A percentile compares a stretch with the other conserved stretches of the same genome.
These are phyloP conservation scores for Bufotes viridis DNA, from an alignment of 2,797 vertebrate genomes.

Conservation along the genomic window DNA sequence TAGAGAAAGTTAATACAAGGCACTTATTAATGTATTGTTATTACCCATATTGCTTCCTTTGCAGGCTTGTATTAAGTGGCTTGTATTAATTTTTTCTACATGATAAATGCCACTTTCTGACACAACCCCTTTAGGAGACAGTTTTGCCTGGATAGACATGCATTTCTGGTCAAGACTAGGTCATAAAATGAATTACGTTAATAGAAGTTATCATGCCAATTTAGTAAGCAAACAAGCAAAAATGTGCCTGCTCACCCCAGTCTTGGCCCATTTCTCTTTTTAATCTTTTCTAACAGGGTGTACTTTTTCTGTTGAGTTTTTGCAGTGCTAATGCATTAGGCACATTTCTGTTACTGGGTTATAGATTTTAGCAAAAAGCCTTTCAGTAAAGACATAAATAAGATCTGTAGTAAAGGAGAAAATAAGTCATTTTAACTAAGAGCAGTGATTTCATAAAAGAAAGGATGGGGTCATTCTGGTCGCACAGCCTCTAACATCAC, in stretches of 20 bases:
- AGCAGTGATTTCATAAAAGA: conserved; percentile 29
- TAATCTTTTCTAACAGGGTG: not conserved
- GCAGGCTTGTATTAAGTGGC: no score
- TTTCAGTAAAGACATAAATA: conserved; percentile 31
- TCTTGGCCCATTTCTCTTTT: not conserved
- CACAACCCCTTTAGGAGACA: no score
- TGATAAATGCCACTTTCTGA: not conserved
- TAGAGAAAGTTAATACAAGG: no score
- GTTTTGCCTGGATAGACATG: not conserved
- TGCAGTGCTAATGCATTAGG: not conserved
- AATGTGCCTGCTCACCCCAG: not conserved
- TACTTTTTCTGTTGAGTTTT: not conserved
- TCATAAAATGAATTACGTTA: not conserved
- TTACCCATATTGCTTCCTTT: no score
- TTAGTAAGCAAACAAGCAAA: not conserved
- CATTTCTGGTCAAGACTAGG: not conserved
- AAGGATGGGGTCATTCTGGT: conserved; percentile 27
- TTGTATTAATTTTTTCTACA: no score
- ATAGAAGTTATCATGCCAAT: not conserved
- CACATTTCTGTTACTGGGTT: not conserved
- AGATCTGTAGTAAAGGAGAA: conserved; percentile 3
- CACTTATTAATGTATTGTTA: no score
- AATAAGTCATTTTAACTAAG: conserved; percentile 22
- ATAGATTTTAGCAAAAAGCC: not conserved
- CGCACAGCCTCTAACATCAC: not conserved